Evolutionary conservation across 2,888 invertebrate genomes (phyloP).

Genomic region (Melanostoma scalare): DNA sequence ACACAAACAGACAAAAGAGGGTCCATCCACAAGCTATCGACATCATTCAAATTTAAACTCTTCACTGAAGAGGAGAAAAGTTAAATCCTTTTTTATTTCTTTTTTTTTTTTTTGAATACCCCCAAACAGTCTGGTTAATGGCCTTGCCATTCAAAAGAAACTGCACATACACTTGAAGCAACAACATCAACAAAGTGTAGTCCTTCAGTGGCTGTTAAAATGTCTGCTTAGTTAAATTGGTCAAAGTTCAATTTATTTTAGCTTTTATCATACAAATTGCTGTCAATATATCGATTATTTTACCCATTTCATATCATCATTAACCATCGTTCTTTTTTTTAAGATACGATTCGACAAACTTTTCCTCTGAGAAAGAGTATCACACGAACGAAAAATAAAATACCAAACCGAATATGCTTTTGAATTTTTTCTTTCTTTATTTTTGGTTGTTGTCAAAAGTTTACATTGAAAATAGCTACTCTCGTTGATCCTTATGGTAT

Average conservation of each 20-base stretch:
- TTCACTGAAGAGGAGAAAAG: constrained; percentile 32
- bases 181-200: constrained; percentile 2
- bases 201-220: constrained; percentile 29
- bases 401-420: constrained; percentile 45
- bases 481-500: constrained; percentile 52
- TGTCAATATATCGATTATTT: constrained; percentile 71
- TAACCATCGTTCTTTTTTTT: constrained; percentile 31
- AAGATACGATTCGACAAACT: constrained; percentile 45
- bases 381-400: not conserved
- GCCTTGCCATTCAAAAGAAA: constrained; percentile 43
- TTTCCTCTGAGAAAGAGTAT: constrained; percentile 34
- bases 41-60: constrained; percentile 45
- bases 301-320: constrained; percentile 58
- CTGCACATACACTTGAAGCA: constrained; percentile 14
- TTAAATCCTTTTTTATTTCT: constrained; percentile 32
- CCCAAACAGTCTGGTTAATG: constrained; percentile 36
- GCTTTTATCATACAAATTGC: constrained; percentile 72
- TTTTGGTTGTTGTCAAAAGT: constrained; percentile 34
- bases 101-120: not conserved
- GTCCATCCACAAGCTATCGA: constrained; percentile 22
- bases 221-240: constrained; percentile 66
- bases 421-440: constrained; percentile 14
- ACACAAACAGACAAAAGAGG: constrained; percentile 17
- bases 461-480: constrained; percentile 29
- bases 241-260: constrained; percentile 69